phyloP scores from a whole-genome alignment of 2,888 invertebrate species.

The Pristionchus maxplancki region DNA sequence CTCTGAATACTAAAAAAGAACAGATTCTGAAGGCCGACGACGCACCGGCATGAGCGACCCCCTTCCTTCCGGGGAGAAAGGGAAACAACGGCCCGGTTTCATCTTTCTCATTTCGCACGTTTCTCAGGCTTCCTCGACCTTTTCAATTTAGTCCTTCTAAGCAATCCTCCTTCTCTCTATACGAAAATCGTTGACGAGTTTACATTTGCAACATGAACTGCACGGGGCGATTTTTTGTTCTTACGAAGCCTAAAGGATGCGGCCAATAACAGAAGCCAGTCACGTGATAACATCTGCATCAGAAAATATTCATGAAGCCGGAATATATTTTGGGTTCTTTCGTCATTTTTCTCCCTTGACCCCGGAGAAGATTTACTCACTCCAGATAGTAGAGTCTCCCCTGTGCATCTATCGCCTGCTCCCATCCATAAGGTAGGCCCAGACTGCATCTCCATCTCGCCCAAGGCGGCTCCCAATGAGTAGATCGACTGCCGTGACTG shows the following conservation, averaged over 20 bases:
- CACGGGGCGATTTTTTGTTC: neutral
- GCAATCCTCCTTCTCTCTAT: neutral
- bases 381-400: slow-evolving; percentile 92
- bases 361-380: slow-evolving; percentile 82
- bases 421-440: slow-evolving; percentile 91
- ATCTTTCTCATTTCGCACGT: neutral
- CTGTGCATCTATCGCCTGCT: slow-evolving; percentile 87
- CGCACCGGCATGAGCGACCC: neutral
- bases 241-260: neutral
- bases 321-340: too few relatives aligned
- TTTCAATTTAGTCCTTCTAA: neutral
- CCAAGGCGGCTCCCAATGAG: slow-evolving; percentile 88
- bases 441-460: slow-evolving; percentile 86
- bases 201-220: neutral
- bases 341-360: too few relatives aligned
- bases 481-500: slow-evolving; percentile 68
- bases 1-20: neutral
- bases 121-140: neutral
- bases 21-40: neutral
- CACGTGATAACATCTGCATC: neutral
- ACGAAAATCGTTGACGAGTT: neutral
- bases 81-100: neutral
- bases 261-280: neutral
- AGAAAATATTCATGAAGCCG: too few relatives aligned
- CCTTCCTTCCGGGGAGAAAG: neutral